Percentiles rank a stretch among this genome's conserved stretches.
phyloP scores from a whole-genome alignment of 2,888 invertebrate species.

The Acanthoscelides obtectus region DNA sequence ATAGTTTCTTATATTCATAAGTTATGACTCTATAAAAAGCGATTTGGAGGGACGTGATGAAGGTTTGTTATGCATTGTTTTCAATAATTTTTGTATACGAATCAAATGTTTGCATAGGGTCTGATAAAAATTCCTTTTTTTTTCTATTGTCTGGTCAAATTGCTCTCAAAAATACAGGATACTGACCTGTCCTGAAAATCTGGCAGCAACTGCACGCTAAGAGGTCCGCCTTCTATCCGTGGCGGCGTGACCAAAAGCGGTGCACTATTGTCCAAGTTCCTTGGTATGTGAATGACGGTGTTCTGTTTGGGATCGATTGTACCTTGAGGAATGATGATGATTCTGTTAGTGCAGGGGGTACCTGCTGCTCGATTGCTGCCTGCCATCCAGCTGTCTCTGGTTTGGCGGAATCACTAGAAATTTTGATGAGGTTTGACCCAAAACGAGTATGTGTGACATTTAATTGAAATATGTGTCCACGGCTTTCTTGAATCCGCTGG shows the following conservation, averaged over 20 bases:
- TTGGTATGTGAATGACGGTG: conserved; percentile 38
- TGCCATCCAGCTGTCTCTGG: background rate
- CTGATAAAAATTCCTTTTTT: no score
- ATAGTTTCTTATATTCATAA: no score
- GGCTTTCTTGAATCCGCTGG: background rate
- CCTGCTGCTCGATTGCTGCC: background rate
- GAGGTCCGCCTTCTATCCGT: background rate
- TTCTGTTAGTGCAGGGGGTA: background rate
- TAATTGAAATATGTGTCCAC: background rate
- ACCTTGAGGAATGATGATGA: conserved; percentile 35
- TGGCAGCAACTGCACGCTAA: background rate
- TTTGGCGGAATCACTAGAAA: background rate
- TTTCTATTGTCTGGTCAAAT: no score
- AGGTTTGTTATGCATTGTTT: no score
- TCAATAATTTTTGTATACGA: no score
- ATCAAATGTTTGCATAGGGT: no score
- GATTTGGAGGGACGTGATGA: no score
- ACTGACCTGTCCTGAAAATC: background rate
- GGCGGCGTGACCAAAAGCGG: background rate
- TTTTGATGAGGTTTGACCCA: background rate
- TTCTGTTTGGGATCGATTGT: conserved; percentile 38
- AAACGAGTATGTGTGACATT: background rate
- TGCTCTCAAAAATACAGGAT: no score
- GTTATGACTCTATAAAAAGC: no score
- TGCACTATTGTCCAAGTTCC: conserved; percentile 19